Conservation (phyloP, 2,888 invertebrate species). For the Sacculina carcini region DNA sequence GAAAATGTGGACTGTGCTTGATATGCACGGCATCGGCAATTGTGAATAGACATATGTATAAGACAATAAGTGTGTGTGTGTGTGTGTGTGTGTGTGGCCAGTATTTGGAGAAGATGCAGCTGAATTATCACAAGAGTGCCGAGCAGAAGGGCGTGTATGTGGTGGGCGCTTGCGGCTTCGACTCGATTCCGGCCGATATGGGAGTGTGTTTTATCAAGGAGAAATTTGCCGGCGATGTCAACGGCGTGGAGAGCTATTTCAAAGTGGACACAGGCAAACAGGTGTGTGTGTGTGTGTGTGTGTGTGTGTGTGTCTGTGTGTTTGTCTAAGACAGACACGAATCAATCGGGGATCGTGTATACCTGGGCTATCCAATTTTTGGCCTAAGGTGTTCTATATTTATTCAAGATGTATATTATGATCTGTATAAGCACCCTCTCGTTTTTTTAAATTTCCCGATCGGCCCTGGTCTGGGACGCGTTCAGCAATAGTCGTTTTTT, state of each 20-base stretch:
- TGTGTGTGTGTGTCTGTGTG: too few species aligned
- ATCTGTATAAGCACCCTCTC: too few species aligned
- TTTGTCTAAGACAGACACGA: too few species aligned
- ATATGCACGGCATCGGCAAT: background rate
- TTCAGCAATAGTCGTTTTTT: too few species aligned
- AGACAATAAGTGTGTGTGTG: too few species aligned
- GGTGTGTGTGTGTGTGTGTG: slow-evolving; percentile 6
- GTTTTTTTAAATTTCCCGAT: too few species aligned
- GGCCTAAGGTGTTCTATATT: too few species aligned
- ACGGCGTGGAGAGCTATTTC: slow-evolving; percentile 19
- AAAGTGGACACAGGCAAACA: slow-evolving; percentile 11
- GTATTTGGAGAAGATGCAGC: slow-evolving; percentile 61
- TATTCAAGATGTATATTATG: too few species aligned
- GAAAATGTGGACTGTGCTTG: background rate
- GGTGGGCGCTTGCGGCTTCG: slow-evolving; percentile 75
- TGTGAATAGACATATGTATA: background rate
- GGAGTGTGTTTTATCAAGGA: slow-evolving; percentile 50
- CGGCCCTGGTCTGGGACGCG: too few species aligned
- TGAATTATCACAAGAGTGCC: slow-evolving; percentile 46
- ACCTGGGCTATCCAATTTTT: too few species aligned
- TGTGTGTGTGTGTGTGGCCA: slow-evolving; percentile 24
- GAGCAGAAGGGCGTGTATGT: slow-evolving; percentile 55
- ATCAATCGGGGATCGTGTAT: too few species aligned
- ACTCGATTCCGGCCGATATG: slow-evolving; percentile 69
- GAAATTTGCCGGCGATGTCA: slow-evolving; percentile 30